Evolutionary conservation across 2,797 vertebrate species (phyloP), one percentile per base, ranked within the genome.

Genomic region (Pantherophis vulpinus): DNA sequence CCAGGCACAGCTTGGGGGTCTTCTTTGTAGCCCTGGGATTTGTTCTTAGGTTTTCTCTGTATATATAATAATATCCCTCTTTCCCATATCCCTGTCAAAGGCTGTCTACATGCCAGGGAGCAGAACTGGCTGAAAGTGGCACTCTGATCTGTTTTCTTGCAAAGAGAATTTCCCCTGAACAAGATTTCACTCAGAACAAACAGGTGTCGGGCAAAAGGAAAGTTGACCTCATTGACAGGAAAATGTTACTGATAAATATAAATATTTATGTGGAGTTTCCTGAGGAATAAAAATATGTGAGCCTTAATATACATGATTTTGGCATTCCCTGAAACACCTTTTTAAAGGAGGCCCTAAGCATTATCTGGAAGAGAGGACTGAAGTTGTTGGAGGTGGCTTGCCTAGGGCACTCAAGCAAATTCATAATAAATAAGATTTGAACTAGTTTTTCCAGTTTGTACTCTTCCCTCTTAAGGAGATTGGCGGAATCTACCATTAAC

Each of bases 21-120:
- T 16, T 91, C 90, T 91, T 63, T 93, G 90, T 93, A 96, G 94
- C 94, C 7, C 16, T 42, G 92, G 95, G 94, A 96, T 96, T 96
- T 97, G 94, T 93, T 94, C 25, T 86, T 95, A 91, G 91, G 79
- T 93, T 91, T 92, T 93, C 51, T 88, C 93, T 93, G 32, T 88
- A 61, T 47, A 25, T 47, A 95, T 95, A 96, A 95, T 95, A 88
- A 93, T 47, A 2, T 87, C 63, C 91, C 70, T 55, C 58, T 90
- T 0, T 6, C 42, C 61, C 51, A 0, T 12, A 9, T 16, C 66
- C 27, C 16, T 94, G 3, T 61, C 55, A 90, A 93, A 59, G 42
- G 47, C 94, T 94, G 59, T 94, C 95, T 91, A 90, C 5, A n/a
- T 3, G 20, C 89, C 93, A 42, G 16, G 37, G 93, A n/a, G 55